Evolutionary conservation across 2,113 vertebrate genomes (phyloP), one percentile per base, ranked within the genome.

Genomic region (Porphyrio hochstetteri): DNA sequence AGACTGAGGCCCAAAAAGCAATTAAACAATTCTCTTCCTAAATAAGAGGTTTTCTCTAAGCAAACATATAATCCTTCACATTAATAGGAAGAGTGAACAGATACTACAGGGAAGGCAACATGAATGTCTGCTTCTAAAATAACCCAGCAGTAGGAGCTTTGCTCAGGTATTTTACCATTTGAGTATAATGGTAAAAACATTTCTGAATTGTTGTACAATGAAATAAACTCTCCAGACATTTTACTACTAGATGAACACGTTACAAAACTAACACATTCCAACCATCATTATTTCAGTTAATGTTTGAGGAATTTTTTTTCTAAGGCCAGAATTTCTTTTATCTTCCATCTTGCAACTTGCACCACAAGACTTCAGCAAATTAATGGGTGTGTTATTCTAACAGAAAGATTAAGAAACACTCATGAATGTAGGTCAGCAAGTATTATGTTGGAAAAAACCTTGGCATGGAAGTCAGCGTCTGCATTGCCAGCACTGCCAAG

Each of bases 381-480:
- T 95, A 94, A 91, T 82, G 80, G 93, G 93, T 82, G 92, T 96
- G 95, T 95, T 89, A 91, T 91, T 95, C 95, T 93, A 97, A 93
- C 65, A 93, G 90, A 93, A 90, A 94, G 92, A 94, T 97, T 95
- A 97, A 84, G 95, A 96, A 96, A 96, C 61, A 64, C 69, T 72
- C 77, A 57, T 57, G 88, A 96, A 96, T 96, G 90, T 96, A 97
- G 90, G 93, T 95, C 96, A 96, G 83, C 76, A 81, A 94, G 92
- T 94, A 94, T 88, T 91, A 95, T 15, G 77, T 33, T 88, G 80
- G 85, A 71, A 94, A 93, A 93, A 94, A 68, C 20, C 64, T 64
- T 96, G 93, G 95, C 92, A 53, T 5, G 36, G 69, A 65, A 57
- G 38, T 68, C 60, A 15, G 28, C 19, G 52, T 25, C 57, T 80